Evolutionary conservation across 2,888 invertebrate genomes (phyloP).

Genomic region (Himalopsyche japonica): DNA sequence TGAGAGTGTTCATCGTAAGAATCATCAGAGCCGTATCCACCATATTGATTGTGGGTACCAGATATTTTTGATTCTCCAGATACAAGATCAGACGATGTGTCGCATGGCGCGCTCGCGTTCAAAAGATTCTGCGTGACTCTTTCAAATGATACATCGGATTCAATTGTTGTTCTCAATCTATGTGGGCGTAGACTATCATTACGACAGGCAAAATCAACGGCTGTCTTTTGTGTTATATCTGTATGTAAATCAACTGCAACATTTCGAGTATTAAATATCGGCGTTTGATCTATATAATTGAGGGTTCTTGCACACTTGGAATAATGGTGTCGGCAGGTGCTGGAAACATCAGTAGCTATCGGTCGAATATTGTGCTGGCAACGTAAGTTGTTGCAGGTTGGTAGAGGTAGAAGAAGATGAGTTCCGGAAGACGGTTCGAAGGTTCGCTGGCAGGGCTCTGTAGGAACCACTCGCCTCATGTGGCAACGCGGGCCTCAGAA

Average conservation of each 20-base stretch:
- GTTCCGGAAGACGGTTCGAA: not conserved
- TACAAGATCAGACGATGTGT: not conserved
- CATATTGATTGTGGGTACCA: not conserved
- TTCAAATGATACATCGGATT: not conserved
- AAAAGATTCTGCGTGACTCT: not conserved
- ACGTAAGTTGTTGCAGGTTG: not conserved
- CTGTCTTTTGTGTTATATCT: not conserved
- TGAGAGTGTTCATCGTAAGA: not conserved
- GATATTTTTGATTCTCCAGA: not conserved
- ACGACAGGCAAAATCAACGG: not conserved
- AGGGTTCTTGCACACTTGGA: not conserved
- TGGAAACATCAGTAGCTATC: not conserved
- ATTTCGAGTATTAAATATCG: not conserved
- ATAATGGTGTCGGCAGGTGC: not conserved
- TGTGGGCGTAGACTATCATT: not conserved
- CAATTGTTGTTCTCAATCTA: not conserved
- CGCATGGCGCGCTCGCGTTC: not conserved
- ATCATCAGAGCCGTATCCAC: not conserved
- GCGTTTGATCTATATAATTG: not conserved
- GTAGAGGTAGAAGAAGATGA: not conserved
- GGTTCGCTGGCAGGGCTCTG: conserved; percentile 11
- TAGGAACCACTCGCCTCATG: conserved; percentile 26
- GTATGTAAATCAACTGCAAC: not conserved
- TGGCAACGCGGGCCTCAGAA: conserved; percentile 54
- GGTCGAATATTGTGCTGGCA: not conserved